Evolutionary conservation across 2,888 invertebrate species (phyloP).

Genomic region (Gerosis bhagava): DNA sequence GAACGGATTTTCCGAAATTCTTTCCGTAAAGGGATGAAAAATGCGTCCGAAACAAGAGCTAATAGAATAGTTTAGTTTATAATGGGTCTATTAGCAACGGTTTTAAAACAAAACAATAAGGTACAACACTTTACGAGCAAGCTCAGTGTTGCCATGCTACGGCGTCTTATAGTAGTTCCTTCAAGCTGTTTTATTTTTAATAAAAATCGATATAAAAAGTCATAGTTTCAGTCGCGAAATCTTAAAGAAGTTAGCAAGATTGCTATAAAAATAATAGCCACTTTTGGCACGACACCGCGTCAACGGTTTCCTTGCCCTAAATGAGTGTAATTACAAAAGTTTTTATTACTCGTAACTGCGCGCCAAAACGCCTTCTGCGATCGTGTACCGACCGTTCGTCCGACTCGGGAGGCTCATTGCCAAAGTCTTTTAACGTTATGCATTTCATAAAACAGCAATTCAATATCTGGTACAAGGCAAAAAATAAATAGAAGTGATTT

Average conservation of each 20-base stretch:
- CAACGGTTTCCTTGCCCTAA: conserved; percentile 72
- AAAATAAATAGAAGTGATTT: too few species aligned
- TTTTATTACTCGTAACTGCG: conserved; percentile 75
- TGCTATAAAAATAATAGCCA: conserved; percentile 72
- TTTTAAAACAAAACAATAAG: too few species aligned
- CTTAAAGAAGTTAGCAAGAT: conserved; percentile 39
- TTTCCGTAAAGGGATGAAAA: too few species aligned
- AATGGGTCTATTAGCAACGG: too few species aligned
- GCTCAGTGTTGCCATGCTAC: too few species aligned
- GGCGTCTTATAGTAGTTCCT: too few species aligned
- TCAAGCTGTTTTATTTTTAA: too few species aligned
- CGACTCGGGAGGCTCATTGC: conserved; percentile 43
- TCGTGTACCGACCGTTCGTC: conserved; percentile 41
- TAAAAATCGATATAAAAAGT: too few species aligned
- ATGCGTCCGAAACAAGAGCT: too few species aligned
- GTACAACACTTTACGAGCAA: too few species aligned
- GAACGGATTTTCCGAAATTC: too few species aligned
- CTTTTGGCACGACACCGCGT: conserved; percentile 76
- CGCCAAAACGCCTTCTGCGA: conserved; percentile 69
- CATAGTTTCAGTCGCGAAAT: not conserved
- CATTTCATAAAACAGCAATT: conserved; percentile 42
- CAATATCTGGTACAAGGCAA: conserved; percentile 27
- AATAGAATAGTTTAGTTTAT: too few species aligned
- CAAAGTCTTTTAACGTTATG: conserved; percentile 42
- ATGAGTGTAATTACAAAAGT: conserved; percentile 80